These are phyloP conservation scores for Cynocephalus volans DNA, from an alignment of 2,113 vertebrate genomes.

Conservation along the genomic window DNA sequence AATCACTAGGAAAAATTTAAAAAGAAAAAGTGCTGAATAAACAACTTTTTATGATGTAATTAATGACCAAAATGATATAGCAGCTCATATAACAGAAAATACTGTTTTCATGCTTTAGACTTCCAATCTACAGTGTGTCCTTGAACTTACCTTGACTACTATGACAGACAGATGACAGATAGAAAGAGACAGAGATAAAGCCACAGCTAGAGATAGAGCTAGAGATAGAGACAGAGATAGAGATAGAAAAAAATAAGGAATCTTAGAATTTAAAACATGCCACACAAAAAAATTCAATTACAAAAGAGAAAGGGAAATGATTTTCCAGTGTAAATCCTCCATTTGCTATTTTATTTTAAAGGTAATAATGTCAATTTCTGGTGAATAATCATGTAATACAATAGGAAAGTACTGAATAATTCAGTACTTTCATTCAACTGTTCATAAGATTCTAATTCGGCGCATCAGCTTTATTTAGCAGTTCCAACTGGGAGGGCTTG, in stretches of 20 bases:
- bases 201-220: not conserved
- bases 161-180: not conserved
- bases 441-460: conserved; percentile 44
- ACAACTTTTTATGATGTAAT: not conserved
- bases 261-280: conserved; percentile 56
- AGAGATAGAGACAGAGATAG: not conserved
- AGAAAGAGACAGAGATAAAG: not conserved
- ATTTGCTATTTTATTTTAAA: conserved; percentile 54
- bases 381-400: not conserved
- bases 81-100: not conserved
- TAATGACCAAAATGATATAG: not conserved
- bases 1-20: not conserved
- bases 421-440: not conserved
- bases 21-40: not conserved
- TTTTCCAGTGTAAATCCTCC: not conserved
- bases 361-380: conserved; percentile 49
- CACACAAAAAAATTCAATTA: conserved; percentile 19
- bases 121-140: not conserved
- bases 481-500: conserved; percentile 58
- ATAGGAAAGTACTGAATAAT: not conserved
- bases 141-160: not conserved
- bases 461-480: conserved; percentile 34
- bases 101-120: not conserved
- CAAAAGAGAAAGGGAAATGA: not conserved
- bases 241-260: not conserved